A percentile compares a stretch with the other conserved stretches of the same genome.
phyloP scores from a whole-genome alignment of 2,888 invertebrate species.

The Scaeva pyrastri region DNA sequence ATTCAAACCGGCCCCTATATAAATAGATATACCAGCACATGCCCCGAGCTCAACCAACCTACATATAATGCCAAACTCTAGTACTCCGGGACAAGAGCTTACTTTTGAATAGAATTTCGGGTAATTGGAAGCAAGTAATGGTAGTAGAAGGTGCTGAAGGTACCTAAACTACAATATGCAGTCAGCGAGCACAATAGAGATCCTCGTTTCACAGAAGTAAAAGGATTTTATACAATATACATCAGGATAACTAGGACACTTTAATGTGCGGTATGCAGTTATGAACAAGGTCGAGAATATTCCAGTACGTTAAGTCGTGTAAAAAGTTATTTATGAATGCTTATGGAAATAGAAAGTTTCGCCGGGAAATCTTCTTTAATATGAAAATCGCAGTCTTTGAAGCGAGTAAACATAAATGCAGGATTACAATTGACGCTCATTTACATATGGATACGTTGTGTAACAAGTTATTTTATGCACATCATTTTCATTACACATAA shows the following conservation, averaged over 20 bases:
- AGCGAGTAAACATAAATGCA: slow-evolving; percentile 13
- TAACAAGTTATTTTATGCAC: too few relatives aligned
- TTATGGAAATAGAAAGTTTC: slow-evolving; percentile 44
- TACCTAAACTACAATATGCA: background rate
- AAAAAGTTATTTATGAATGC: slow-evolving; percentile 51
- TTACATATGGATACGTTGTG: background rate
- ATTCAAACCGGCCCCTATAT: slow-evolving; percentile 9
- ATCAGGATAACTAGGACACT: slow-evolving; percentile 57
- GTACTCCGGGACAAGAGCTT: slow-evolving; percentile 10
- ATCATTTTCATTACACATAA: too few relatives aligned
- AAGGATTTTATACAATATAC: slow-evolving; percentile 49
- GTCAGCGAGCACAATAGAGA: slow-evolving; percentile 50
- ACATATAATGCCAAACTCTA: background rate
- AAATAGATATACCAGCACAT: background rate
- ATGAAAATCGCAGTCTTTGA: slow-evolving; percentile 44
- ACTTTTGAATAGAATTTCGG: slow-evolving; percentile 31
- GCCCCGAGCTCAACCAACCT: background rate
- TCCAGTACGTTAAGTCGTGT: slow-evolving; percentile 13
- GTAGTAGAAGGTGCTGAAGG: background rate
- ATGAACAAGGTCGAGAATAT: slow-evolving; percentile 29
- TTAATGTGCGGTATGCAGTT: slow-evolving; percentile 51
- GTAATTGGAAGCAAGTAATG: slow-evolving; percentile 64
- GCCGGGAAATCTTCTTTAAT: slow-evolving; percentile 43
- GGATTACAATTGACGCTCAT: slow-evolving; percentile 15
- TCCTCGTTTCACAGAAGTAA: slow-evolving; percentile 25